A percentile compares a stretch with the other conserved stretches of the same genome.
Conservation (phyloP, 2,113 vertebrate species). For the Tachysurus fulvidraco region DNA sequence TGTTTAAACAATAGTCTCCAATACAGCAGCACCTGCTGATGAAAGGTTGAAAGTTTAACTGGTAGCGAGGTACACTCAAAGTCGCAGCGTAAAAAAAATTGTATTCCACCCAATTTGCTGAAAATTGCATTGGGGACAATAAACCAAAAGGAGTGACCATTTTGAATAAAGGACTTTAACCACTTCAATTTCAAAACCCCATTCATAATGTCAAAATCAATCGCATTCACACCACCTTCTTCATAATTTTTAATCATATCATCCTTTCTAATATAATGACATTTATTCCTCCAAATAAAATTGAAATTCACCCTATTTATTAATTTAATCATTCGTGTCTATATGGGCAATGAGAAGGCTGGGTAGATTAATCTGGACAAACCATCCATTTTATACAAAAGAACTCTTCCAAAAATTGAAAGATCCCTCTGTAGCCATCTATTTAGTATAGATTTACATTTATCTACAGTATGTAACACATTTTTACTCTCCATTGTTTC, state of each 20-base stretch:
- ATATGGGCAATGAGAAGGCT: too few species aligned
- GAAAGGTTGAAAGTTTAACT: neutral
- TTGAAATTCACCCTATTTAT: neutral
- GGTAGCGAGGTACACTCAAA: neutral
- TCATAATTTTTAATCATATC: conserved; percentile 8
- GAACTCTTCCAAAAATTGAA: neutral
- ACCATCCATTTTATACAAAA: neutral
- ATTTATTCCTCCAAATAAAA: neutral
- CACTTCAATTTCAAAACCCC: neutral
- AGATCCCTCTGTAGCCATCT: neutral
- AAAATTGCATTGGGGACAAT: neutral
- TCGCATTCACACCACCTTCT: neutral
- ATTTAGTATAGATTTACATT: too few species aligned
- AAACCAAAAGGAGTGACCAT: neutral
- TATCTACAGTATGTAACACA: neutral
- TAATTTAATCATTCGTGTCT: too few species aligned
- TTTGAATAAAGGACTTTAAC: neutral
- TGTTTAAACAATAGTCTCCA: conserved; percentile 2
- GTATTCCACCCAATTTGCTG: neutral
- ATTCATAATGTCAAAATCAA: neutral
- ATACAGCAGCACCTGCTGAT: conserved; percentile 4
- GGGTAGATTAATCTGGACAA: conserved; percentile 4
- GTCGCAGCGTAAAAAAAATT: neutral
- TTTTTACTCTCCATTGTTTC: neutral
- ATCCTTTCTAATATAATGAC: neutral